Percentiles rank a stretch among this genome's conserved stretches.
phyloP scores from a whole-genome alignment of 2,113 vertebrate genomes.

The Catharus fuscescens region DNA sequence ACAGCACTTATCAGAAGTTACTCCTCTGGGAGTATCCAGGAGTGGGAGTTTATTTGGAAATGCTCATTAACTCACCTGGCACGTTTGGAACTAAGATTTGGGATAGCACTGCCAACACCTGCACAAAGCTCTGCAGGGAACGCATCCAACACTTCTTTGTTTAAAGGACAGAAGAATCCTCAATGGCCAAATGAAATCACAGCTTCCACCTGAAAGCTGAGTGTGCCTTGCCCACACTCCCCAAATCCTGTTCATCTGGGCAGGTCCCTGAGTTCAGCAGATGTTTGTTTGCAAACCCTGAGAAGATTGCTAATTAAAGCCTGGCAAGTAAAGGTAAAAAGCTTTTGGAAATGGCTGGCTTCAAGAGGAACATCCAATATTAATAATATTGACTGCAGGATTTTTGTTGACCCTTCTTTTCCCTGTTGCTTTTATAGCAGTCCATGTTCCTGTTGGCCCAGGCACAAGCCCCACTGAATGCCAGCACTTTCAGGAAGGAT shows the following conservation, averaged over 20 bases:
- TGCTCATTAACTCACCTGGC: neutral
- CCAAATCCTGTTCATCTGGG: neutral
- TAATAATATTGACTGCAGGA: neutral
- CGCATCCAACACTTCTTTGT: neutral
- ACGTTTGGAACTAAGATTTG: neutral
- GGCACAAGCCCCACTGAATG: conserved; percentile 12
- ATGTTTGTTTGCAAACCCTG: neutral
- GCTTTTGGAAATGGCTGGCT: neutral
- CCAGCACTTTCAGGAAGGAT: conserved; percentile 42
- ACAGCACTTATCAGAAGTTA: neutral
- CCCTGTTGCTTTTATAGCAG: neutral
- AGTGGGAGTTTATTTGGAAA: neutral
- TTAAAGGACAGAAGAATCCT: neutral
- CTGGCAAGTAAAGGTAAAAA: neutral
- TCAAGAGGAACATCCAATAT: neutral
- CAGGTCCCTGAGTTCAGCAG: neutral
- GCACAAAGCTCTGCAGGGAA: neutral
- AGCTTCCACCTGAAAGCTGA: neutral
- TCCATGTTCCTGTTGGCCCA: conserved; percentile 17
- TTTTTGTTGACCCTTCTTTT: conserved; percentile 31
- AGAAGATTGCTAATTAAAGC: neutral
- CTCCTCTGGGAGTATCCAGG: neutral
- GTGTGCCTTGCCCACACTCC: neutral
- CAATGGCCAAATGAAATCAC: neutral
- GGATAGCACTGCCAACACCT: neutral